Evolutionary conservation across 2,113 vertebrate species (phyloP).

Genomic region (Lipophrys pholis): DNA sequence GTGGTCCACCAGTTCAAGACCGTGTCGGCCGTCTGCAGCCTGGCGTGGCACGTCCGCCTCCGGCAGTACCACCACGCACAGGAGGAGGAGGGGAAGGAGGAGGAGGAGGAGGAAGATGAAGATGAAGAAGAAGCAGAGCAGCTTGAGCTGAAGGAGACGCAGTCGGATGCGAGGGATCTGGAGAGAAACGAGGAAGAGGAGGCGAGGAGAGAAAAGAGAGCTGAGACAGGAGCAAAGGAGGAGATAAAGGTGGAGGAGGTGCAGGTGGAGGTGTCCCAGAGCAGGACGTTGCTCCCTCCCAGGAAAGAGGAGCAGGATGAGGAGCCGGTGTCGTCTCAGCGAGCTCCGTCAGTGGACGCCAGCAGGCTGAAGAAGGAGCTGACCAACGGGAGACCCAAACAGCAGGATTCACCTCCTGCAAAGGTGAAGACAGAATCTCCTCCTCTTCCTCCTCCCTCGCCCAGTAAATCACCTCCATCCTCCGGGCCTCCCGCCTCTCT

Average conservation of each 20-base stretch:
- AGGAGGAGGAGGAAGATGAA: neutral
- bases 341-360: slow-evolving; percentile 10
- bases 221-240: slow-evolving; percentile 55
- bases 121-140: slow-evolving; percentile 8
- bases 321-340: slow-evolving; percentile 6
- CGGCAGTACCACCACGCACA: slow-evolving; percentile 86
- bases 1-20: slow-evolving; percentile 99
- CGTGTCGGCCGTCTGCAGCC: slow-evolving; percentile 95
- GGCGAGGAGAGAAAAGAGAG: slow-evolving; percentile 11
- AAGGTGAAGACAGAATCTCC: slow-evolving; percentile 81
- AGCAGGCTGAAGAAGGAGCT: slow-evolving; percentile 11
- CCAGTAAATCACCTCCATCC: slow-evolving; percentile 52
- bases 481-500: slow-evolving; percentile 13
- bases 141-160: slow-evolving; percentile 10
- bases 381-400: slow-evolving; percentile 47
- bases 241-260: slow-evolving; percentile 39
- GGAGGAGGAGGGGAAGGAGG: slow-evolving; percentile 4
- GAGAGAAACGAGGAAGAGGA: slow-evolving; percentile 8
- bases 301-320: slow-evolving; percentile 69
- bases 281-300: slow-evolving; percentile 43
- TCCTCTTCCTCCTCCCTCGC: slow-evolving; percentile 53
- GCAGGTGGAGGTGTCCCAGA: slow-evolving; percentile 19
- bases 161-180: neutral
- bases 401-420: slow-evolving; percentile 71
- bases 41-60: slow-evolving; percentile 96